Evolutionary conservation across 2,797 vertebrate genomes (phyloP), one percentile per base, ranked within the genome.

Genomic region (Cyprinodon diabolis): DNA sequence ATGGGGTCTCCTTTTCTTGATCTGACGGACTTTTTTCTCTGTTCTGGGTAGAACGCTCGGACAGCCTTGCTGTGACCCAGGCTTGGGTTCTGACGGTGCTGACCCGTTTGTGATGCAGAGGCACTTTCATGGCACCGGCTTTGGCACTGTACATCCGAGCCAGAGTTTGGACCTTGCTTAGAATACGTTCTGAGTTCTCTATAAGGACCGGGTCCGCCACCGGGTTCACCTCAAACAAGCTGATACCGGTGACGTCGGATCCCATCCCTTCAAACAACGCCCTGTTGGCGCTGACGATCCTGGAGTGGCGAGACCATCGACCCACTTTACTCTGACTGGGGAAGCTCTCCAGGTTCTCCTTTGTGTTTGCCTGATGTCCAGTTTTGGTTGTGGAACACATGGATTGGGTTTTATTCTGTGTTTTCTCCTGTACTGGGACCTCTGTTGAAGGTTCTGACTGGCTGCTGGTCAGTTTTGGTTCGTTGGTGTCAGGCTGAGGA

Each of bases 151-250:
- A 98, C 92, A 97, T 97, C 15, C 90, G 93, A 3, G 97, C 96
- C 83, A 98, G 37, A 23, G 96, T 95, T 48, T 97, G 96, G 23
- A 97, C 97, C n/a, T 96, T 96, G 78, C 93, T 97, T 0, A 96
- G 90, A 37, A 97, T 96, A 14, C 96, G 95, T 77, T 97, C 96
- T 0, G 95, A 96, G 76, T 95, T 94, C 17, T 96, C 94, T 48
- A 95, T 80, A 7, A 96, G 82, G 9, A 92, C 91, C 0, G 93
- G 76, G 68, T 94, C 93, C 45, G 82, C 83, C 37, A 81, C 83
- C 1, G 92, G 91, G 37, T 83, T 77, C 3, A 78, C 87, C 69
- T 95, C 94, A 12, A 94, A 96, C 15, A 95, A 80, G 6, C 91
- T 84, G 1, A 95, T 90, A 17, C 91, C 83, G 0, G 92, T 83